Evolutionary conservation across 1,140 invertebrate genomes (phyloP), one percentile per base, ranked within the genome.

Genomic region (Manduca sexta): DNA sequence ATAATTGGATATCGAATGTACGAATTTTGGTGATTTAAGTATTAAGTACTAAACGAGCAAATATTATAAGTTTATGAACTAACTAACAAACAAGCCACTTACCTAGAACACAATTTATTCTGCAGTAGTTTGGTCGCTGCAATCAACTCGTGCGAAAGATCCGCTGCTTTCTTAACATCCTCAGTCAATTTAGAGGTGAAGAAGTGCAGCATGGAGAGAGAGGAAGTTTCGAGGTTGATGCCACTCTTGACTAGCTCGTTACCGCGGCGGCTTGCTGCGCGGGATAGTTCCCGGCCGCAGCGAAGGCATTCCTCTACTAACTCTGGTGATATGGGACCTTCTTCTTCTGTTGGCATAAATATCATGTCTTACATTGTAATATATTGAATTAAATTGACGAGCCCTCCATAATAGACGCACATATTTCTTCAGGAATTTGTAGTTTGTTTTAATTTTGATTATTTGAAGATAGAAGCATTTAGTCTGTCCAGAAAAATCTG

Each of bases 111-210:
- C 30, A 83, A 38, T 46, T 81, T 82, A 63, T 76, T 72, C 52
- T 81, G 81, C 52, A 84, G 44, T 29, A 84, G 42, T 30, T 84
- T 82, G 0, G 81, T 82, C 1, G 81, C 74, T 0, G 69, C 65
- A 0, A 84, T 48, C 0, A 84, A 59, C 50, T 84, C 81, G 17
- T 82, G 60, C 0, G 78, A 81, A 1, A 63, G 33, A 33, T 82
- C 74, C 0, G 69, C 64, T 0, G 75, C 65, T 30, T 72, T 76
- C 55, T 58, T 79, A 1, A 65, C 37, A 15, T 84, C 81, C 10
- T 52, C 47, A 0, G 74, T 65, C 0, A 76, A 50, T 21, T 69
- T 67, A 0, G 64, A 50, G 0, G 71, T 69, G 56, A 75, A 84
- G 55, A 84, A 82, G 37, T 82, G 76, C 0, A 74, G 51, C 14